Evolutionary conservation across 2,797 vertebrate genomes (phyloP).

Genomic region (Psittacula echo): DNA sequence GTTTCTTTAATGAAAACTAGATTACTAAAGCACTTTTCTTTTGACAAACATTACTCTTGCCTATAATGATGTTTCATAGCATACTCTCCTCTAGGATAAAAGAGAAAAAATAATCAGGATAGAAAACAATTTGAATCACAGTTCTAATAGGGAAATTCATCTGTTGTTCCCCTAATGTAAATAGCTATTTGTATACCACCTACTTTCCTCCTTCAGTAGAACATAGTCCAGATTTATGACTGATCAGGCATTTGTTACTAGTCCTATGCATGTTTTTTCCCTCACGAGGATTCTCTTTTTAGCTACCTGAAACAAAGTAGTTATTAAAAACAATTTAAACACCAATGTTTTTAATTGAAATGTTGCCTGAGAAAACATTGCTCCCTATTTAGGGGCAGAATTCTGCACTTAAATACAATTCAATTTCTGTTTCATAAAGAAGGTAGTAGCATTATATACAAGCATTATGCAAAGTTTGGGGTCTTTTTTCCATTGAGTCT

Average conservation of each 20-base stretch:
- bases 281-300: neutral
- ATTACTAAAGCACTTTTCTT: slow-evolving; percentile 64
- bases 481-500: neutral
- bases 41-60: slow-evolving; percentile 44
- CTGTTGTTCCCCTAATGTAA: neutral
- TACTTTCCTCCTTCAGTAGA: neutral
- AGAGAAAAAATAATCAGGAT: neutral
- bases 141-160: neutral
- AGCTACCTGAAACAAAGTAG: neutral
- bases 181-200: neutral
- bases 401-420: neutral
- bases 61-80: slow-evolving; percentile 24
- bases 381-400: neutral
- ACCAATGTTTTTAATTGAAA: neutral
- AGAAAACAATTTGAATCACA: slow-evolving; percentile 9
- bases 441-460: neutral
- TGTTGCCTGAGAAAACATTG: neutral
- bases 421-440: neutral
- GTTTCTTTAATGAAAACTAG: slow-evolving; percentile 70
- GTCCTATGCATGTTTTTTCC: neutral
- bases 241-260: neutral
- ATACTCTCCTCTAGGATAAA: slow-evolving; percentile 22
- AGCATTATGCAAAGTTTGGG: neutral
- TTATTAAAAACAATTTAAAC: neutral
- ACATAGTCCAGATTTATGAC: neutral